Evolutionary conservation across 2,113 vertebrate genomes (phyloP).

Genomic region (Toxostoma redivivum): DNA sequence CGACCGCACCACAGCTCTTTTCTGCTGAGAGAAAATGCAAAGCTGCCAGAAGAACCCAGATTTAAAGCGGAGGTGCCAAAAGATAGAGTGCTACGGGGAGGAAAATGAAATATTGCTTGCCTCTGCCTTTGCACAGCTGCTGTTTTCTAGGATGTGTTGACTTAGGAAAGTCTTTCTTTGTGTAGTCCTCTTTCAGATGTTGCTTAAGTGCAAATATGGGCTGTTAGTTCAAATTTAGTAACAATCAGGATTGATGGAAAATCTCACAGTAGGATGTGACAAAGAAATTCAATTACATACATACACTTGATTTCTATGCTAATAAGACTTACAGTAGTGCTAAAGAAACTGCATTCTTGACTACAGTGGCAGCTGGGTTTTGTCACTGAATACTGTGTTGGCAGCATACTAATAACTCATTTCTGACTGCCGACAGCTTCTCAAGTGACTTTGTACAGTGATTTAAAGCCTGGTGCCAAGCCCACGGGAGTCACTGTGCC

Average conservation of each 20-base stretch:
- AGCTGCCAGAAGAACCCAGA: neutral
- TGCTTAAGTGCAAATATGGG: constrained; percentile 59
- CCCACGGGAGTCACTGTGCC: accelerated
- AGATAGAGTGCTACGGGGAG: neutral
- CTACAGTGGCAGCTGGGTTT: constrained; percentile 63
- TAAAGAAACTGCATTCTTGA: constrained; percentile 56
- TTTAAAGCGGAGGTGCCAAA: neutral
- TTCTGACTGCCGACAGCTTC: constrained; percentile 62
- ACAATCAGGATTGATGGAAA: constrained; percentile 64
- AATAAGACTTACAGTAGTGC: constrained; percentile 57
- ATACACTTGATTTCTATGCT: constrained; percentile 61
- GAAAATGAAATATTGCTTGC: constrained; percentile 43
- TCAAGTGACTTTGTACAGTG: constrained; percentile 19
- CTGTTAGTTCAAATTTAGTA: constrained; percentile 63
- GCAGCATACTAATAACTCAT: constrained; percentile 66
- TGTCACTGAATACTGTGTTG: constrained; percentile 63
- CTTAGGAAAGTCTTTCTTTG: constrained; percentile 60
- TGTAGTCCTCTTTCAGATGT: constrained; percentile 55
- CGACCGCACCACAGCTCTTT: neutral
- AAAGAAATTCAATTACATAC: constrained; percentile 68
- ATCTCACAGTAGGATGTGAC: constrained; percentile 53
- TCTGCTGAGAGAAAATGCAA: neutral
- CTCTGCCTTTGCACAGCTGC: constrained; percentile 47
- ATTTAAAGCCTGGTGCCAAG: constrained; percentile 32
- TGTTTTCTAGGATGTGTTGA: constrained; percentile 55